A percentile compares a stretch with the other conserved stretches of the same genome.
phyloP scores from a whole-genome alignment of 2,797 vertebrate genomes.

The Setipinna tenuifilis region DNA sequence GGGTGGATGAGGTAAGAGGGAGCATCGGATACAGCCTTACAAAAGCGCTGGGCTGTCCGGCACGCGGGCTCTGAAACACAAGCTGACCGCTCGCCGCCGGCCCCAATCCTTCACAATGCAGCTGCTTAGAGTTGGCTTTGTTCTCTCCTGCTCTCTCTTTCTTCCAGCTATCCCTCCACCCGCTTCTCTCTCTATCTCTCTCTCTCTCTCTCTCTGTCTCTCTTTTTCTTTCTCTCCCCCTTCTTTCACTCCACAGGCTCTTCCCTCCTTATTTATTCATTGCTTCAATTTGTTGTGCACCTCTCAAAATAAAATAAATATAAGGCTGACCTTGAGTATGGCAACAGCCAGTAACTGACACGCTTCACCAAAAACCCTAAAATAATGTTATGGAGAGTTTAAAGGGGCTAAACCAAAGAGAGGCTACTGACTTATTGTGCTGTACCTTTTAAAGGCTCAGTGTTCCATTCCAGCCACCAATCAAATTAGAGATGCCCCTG shows the following conservation, averaged over 20 bases:
- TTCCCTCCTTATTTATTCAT: constrained; percentile 19
- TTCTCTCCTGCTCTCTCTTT: neutral
- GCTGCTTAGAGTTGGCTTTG: neutral
- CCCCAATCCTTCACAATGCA: constrained; percentile 2
- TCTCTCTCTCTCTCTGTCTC: no score
- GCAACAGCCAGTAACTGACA: neutral
- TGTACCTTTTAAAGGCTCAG: no score
- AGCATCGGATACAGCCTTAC: constrained; percentile 10
- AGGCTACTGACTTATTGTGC: neutral
- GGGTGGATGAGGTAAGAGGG: neutral
- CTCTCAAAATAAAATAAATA: neutral
- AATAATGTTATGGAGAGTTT: neutral
- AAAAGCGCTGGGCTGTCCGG: neutral
- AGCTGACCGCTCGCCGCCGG: neutral
- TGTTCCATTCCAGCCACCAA: no score
- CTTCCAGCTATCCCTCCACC: neutral
- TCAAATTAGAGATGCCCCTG: no score
- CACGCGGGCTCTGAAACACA: constrained; percentile 7
- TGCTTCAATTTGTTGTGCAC: constrained; percentile 7
- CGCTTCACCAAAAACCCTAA: neutral
- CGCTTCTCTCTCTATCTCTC: neutral
- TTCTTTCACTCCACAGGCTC: neutral
- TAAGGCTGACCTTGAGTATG: neutral
- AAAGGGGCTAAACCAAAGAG: neutral
- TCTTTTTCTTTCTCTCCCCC: no score